phyloP scores from a whole-genome alignment of 2,797 vertebrate genomes.

The Anguilla megastoma region DNA sequence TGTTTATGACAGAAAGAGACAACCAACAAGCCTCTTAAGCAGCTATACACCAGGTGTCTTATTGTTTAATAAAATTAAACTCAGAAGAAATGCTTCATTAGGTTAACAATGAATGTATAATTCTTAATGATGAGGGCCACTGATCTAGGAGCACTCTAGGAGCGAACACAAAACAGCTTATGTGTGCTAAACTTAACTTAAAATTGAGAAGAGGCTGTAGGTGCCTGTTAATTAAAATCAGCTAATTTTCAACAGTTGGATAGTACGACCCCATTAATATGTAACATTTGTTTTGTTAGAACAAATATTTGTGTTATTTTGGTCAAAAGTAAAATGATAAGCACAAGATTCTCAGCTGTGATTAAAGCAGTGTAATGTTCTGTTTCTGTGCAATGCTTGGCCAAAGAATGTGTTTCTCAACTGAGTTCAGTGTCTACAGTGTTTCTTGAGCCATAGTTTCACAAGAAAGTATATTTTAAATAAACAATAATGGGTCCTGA shows the following conservation, averaged over 20 bases:
- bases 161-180: no score
- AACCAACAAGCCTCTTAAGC: no score
- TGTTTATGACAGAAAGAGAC: no score
- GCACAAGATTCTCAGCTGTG: conserved; percentile 13
- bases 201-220: not conserved
- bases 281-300: not conserved
- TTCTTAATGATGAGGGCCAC: not conserved
- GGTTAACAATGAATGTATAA: not conserved
- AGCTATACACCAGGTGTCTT: no score
- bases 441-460: conserved; percentile 25
- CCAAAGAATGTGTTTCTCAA: conserved; percentile 35
- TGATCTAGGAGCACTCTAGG: not conserved
- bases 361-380: conserved; percentile 17
- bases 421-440: not conserved
- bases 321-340: conserved; percentile 7
- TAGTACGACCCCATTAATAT: not conserved
- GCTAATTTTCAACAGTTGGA: not conserved
- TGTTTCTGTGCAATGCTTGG: not conserved
- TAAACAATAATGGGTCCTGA: not conserved
- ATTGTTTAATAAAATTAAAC: no score
- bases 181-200: not conserved
- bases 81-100: not conserved
- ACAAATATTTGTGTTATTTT: conserved; percentile 6
- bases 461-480: conserved; percentile 28
- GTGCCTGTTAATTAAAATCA: not conserved